phyloP scores from a whole-genome alignment of 1,140 invertebrate species.

The Aphidius gifuensis region DNA sequence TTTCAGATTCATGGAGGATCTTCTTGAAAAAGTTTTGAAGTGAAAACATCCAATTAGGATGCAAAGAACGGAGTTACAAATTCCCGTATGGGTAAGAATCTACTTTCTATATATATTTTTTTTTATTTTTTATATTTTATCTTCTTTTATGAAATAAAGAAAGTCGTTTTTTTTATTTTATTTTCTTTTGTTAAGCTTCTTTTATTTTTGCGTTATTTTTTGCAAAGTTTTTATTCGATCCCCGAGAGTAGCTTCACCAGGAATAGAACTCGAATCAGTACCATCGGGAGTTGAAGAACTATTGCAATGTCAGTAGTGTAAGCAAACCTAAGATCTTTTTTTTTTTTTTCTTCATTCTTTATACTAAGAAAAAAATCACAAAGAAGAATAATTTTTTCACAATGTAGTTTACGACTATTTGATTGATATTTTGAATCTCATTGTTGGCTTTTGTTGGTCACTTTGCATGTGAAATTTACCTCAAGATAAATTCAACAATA shows the following conservation, averaged over 20 bases:
- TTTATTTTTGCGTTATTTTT: slow-evolving; percentile 7
- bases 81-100: slow-evolving; percentile 18
- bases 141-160: background rate
- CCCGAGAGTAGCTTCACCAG: background rate
- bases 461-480: too few species aligned
- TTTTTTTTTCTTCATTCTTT: background rate
- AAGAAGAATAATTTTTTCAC: too few species aligned
- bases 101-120: slow-evolving; percentile 9
- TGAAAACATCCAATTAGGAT: slow-evolving; percentile 39
- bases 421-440: too few species aligned
- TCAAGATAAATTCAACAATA: too few species aligned
- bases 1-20: too few species aligned
- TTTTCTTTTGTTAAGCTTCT: slow-evolving; percentile 10
- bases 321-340: slow-evolving; percentile 6
- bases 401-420: too few species aligned
- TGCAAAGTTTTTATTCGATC: slow-evolving; percentile 13
- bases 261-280: slow-evolving; percentile 5
- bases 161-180: slow-evolving; percentile 15
- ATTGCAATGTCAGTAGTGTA: background rate
- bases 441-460: too few species aligned
- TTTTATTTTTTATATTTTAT: background rate
- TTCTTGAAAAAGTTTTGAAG: slow-evolving; percentile 29
- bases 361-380: too few species aligned
- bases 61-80: slow-evolving; percentile 33
- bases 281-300: slow-evolving; percentile 7